These are phyloP conservation scores for Myotis pilosus DNA, from an alignment of 2,797 vertebrate genomes.

Conservation along the genomic window DNA sequence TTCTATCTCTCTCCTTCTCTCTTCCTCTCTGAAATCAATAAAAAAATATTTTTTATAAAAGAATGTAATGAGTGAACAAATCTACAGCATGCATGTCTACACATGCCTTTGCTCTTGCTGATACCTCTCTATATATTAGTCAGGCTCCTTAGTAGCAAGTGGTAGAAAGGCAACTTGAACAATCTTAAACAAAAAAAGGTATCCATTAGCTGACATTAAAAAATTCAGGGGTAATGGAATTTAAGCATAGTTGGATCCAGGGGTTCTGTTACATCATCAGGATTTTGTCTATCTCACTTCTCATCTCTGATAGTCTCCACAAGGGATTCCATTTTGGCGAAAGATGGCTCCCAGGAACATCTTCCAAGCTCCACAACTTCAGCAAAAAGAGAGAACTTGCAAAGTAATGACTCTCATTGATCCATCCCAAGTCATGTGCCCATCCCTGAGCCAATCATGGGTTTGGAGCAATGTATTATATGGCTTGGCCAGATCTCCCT, in stretches of 20 bases:
- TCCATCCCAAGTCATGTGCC: neutral
- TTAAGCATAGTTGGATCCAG: neutral
- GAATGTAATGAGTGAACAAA: neutral
- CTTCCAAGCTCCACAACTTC: neutral
- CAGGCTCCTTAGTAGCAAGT: neutral
- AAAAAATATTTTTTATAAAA: neutral
- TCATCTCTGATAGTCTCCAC: neutral
- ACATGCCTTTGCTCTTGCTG: neutral
- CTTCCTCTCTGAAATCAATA: no score
- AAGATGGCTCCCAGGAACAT: neutral
- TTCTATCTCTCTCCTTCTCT: no score
- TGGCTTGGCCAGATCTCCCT: neutral
- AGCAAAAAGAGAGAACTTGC: neutral
- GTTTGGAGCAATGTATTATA: neutral
- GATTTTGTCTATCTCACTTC: neutral
- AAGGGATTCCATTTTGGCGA: neutral
- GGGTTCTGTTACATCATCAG: neutral
- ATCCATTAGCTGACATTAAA: neutral
- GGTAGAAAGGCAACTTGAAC: neutral
- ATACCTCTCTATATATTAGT: neutral
- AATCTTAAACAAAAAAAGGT: neutral
- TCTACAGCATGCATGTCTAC: neutral
- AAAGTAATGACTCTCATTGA: constrained; percentile 11
- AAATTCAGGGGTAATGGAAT: neutral
- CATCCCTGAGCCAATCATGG: neutral